Evolutionary conservation across 2,113 vertebrate genomes (phyloP), one percentile per base, ranked within the genome.

Genomic region (Pithys albifrons): DNA sequence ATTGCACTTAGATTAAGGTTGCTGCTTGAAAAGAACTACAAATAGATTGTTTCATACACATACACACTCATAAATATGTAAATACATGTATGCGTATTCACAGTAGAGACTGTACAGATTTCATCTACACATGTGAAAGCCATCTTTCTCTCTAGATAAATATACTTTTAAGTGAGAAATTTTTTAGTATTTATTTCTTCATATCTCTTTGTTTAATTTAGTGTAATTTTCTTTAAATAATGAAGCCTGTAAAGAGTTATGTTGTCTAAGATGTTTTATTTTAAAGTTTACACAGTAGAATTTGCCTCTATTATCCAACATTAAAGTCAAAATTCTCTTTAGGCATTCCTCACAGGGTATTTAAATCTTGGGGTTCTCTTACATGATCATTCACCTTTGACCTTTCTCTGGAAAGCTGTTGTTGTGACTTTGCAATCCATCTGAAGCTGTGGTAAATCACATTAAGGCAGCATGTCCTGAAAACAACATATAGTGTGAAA

Each of bases 331-430:
- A 93, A 75, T 85, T 82, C 22, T 74, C 19, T 17, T 62, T 46
- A 37, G 0, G 0, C 12, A 55, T 66, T 69, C 39, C 58, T 59
- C 45, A 28, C 4, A 75, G 9, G 23, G 5, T 27, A 35, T 10
- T 23, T 49, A 33, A 37, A 48, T 48, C 33, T 37, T 72, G 10
- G 10, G 10, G 2, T 18, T 85, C 17, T 78, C 14, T 81, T 78
- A 41, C 5, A 35, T 29, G 19, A 20, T 61, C 4, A 1, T 43
- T 86, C 41, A 55, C 3, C 14, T 72, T 35, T 33, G 23, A 48
- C 1, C 1, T 41, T 19, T 33, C 20, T 7, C 54, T 35, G 19
- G 18, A 71, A 4, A 79, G 2, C 25, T 75, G 28, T 15, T 3
- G 19, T 3, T 25, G 19, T 1, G 1, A 16, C 19, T 57, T 67